phyloP scores from a whole-genome alignment of 1,140 invertebrate genomes.

The Sycophaga agraensis region DNA sequence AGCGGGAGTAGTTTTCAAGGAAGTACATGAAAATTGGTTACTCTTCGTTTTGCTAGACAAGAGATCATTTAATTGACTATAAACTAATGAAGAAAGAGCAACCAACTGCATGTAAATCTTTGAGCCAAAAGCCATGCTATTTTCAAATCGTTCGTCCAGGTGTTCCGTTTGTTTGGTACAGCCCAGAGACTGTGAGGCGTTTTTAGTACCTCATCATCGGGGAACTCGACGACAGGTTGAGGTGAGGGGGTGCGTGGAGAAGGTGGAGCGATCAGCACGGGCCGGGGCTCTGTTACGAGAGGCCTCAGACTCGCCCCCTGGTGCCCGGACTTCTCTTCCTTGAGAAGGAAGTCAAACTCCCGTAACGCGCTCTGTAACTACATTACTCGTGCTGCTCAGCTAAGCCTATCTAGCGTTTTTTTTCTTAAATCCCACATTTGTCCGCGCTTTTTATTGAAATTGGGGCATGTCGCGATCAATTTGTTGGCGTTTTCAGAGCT shows the following conservation, averaged over 20 bases:
- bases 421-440: too few species aligned
- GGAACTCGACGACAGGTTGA: constrained; percentile 76
- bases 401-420: not conserved
- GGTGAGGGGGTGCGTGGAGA: constrained; percentile 72
- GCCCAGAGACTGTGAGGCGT: not conserved
- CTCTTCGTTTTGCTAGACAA: too few species aligned
- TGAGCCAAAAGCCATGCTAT: too few species aligned
- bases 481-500: too few species aligned
- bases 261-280: constrained; percentile 57
- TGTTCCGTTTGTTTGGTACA: constrained; percentile 11
- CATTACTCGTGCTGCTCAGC: constrained; percentile 52
- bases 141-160: constrained; percentile 32
- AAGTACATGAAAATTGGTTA: too few species aligned
- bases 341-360: constrained; percentile 87
- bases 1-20: too few species aligned
- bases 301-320: constrained; percentile 55
- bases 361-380: constrained; percentile 80
- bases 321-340: constrained; percentile 67
- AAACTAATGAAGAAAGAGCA: too few species aligned
- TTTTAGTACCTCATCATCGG: constrained; percentile 70
- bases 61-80: too few species aligned
- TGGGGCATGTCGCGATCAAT: too few species aligned
- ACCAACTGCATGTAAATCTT: too few species aligned
- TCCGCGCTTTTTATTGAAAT: too few species aligned
- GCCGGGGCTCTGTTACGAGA: constrained; percentile 55